Base-by-base conservation (phyloP, 2,888 invertebrate genomes). In the Bembecia ichneumoniformis region DNA sequence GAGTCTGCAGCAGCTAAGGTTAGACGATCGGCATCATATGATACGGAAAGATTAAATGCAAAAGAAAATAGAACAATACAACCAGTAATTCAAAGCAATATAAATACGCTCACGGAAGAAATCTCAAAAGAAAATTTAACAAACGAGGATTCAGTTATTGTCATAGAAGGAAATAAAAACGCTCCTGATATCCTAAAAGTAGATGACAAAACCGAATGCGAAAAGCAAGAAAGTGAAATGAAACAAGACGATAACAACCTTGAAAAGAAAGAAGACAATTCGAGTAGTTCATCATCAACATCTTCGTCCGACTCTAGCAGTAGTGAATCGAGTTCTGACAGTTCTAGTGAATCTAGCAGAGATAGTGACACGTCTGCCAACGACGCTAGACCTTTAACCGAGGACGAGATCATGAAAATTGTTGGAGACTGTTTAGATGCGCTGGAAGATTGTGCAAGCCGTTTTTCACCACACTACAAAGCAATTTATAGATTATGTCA, bases 401-500 rank as follows among this genome's bases (percentile, higher is more conserved):
- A 88, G 9, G 87, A 87, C 46, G 89, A 90, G 67, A 88, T 89
- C n/a, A 84, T 88, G 62, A 82, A 81, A 56, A 87, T 95, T 48
- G 90, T 93, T 35, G 77, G 89, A 34, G 88, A 89, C 40, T 96
- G 96, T 66, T 77, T 95, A 13, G 89, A 90, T 65, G 96, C 96
- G 34, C 79, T 97, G 56, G 94, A 95, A 77, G 92, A 95, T 64
- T 97, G 97, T 66, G 90, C 95, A 5, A 89, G 91, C 47, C 89
- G 97, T 46, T 95, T 97, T 71, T 93, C 96, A 0, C 95, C 96
- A 61, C 96, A 98, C 77, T 97, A 97, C 74, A 98, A 98, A 81
- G 95, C 97, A 0, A 89, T 96, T 49, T 97, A 96, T 75, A 90
- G 97, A 57, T 82, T 98, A 48, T 93, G 96, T 1, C 92, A 96